A percentile compares a stretch with the other conserved stretches of the same genome.
These are phyloP conservation scores for Sandelia bainsii DNA, from an alignment of 2,797 vertebrate species.

Conservation along the genomic window DNA sequence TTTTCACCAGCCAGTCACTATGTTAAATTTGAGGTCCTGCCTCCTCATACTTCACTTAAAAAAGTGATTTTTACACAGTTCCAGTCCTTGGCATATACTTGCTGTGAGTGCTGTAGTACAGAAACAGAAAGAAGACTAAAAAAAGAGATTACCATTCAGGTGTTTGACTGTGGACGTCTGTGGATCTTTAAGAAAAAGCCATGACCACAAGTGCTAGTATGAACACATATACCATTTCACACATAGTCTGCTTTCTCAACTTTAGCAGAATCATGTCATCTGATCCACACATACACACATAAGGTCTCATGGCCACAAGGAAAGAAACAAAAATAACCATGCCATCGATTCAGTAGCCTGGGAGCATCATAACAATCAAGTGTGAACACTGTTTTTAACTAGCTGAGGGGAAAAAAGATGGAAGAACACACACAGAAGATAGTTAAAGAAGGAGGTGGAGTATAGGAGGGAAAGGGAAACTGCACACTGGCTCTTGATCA, in stretches of 20 bases:
- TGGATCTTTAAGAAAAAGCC: too few species aligned
- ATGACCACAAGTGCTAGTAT: background rate
- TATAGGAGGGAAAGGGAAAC: conserved; percentile 52
- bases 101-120: background rate
- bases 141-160: too few species aligned
- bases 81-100: too few species aligned
- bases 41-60: too few species aligned
- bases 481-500: conserved; percentile 69
- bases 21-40: too few species aligned
- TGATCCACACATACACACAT: conserved; percentile 18
- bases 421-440: conserved; percentile 48
- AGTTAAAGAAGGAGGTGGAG: conserved; percentile 51
- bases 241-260: conserved; percentile 12
- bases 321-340: conserved; percentile 55
- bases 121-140: background rate
- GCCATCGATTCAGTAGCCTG: conserved; percentile 61
- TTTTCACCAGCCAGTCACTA: too few species aligned
- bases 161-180: too few species aligned
- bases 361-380: conserved; percentile 54
- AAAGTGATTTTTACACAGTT: too few species aligned
- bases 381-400: conserved; percentile 63
- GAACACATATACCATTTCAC: background rate
- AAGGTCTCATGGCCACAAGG: conserved; percentile 42
- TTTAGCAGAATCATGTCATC: conserved; percentile 14
- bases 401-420: conserved; percentile 30